Percentiles rank a stretch among this genome's conserved stretches.
Conservation (phyloP, 2,113 vertebrate species). For the Chlorodrepanis virens region DNA sequence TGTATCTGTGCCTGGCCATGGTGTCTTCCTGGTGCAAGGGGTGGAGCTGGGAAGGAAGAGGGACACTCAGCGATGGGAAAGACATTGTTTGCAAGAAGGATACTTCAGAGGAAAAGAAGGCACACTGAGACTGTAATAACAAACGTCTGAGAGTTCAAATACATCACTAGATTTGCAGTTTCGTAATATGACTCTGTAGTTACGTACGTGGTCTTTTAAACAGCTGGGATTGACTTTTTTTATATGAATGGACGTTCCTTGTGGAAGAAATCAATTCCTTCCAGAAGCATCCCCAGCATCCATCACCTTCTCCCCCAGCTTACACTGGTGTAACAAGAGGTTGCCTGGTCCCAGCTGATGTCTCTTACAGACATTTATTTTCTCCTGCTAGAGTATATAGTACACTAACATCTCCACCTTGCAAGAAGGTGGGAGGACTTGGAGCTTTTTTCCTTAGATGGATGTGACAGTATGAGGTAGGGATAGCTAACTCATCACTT, state of each 20-base stretch:
- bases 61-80: not conserved
- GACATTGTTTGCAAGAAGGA: not conserved
- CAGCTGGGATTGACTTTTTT: not conserved
- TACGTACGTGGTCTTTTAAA: not conserved
- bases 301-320: not conserved
- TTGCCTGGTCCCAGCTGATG: not conserved
- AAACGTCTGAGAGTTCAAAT: not conserved
- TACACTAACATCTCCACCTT: not conserved
- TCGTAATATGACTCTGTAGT: not conserved
- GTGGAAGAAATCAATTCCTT: not conserved
- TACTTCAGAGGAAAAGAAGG: not conserved
- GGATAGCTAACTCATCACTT: not conserved
- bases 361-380: not conserved
- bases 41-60: not conserved
- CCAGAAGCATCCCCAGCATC: not conserved
- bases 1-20: not conserved
- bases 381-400: not conserved
- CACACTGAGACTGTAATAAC: fast-evolving
- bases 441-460: not conserved
- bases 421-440: not conserved
- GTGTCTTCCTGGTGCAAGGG: not conserved
- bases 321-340: not conserved
- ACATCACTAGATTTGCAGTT: not conserved
- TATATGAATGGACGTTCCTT: not conserved
- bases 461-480: not conserved